Percentiles rank a stretch among this genome's conserved stretches.
Conservation (phyloP, 2,797 vertebrate species). For the Knipowitschia caucasica region DNA sequence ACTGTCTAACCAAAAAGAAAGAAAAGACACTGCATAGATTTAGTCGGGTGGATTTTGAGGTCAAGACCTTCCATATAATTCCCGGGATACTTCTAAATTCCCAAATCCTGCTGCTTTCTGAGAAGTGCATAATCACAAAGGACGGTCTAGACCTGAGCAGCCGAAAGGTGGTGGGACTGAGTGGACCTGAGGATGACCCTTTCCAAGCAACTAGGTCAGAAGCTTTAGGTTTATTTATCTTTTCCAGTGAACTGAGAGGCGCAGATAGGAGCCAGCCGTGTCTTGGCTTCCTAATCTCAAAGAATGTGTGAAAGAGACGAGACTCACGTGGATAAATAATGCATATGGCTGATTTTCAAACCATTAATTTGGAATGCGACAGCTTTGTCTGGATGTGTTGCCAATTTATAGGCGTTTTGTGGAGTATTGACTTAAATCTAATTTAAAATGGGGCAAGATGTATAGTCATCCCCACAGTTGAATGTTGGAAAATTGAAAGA, state of each 20-base stretch:
- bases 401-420: no score
- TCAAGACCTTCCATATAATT: slow-evolving; percentile 57
- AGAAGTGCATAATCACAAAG: slow-evolving; percentile 48
- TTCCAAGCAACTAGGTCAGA: slow-evolving; percentile 20
- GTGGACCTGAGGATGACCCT: slow-evolving; percentile 38
- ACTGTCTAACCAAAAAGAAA: slow-evolving; percentile 8
- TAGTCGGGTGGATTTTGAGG: slow-evolving; percentile 29
- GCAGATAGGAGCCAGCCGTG: slow-evolving; percentile 38
- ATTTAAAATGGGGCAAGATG: no score
- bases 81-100: slow-evolving; percentile 21
- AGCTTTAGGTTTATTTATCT: slow-evolving; percentile 36
- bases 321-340: slow-evolving; percentile 43
- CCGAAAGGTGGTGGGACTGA: slow-evolving; percentile 37
- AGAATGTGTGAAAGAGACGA: slow-evolving; percentile 51
- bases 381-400: slow-evolving; percentile 2
- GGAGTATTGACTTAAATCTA: no score
- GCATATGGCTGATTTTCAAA: slow-evolving; percentile 36
- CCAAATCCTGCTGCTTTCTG: slow-evolving; percentile 14
- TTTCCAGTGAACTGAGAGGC: slow-evolving; percentile 15
- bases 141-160: slow-evolving; percentile 29
- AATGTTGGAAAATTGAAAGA: no score
- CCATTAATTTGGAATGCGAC: slow-evolving; percentile 43
- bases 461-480: no score
- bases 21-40: slow-evolving; percentile 11
- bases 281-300: slow-evolving; percentile 35